Percentiles rank a stretch among this genome's conserved stretches.
Evolutionary conservation across 37 sponge, comb jelly and placozoan species (phyloP).

Genomic region (Oopsacas minuta): DNA sequence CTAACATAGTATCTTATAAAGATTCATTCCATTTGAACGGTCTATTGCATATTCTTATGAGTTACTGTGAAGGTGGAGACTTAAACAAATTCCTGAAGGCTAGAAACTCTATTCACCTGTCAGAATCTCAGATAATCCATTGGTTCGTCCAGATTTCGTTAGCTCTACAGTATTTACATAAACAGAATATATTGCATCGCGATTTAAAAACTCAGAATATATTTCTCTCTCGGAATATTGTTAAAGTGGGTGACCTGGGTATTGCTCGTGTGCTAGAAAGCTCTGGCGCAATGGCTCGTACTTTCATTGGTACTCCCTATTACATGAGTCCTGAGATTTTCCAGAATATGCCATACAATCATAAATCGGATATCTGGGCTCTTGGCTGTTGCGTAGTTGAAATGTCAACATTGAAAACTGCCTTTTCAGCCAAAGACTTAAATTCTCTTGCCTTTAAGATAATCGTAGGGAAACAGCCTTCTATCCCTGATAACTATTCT

Average conservation of each 20-base stretch:
- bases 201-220: slow-evolving; percentile 94
- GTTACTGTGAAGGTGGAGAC: slow-evolving; percentile 95
- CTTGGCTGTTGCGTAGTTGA: slow-evolving; percentile 93
- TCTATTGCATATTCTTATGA: slow-evolving; percentile 81
- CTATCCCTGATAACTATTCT: slow-evolving; percentile 54
- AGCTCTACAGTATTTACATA: slow-evolving; percentile 85
- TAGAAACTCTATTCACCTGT: slow-evolving; percentile 27
- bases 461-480: slow-evolving; percentile 54
- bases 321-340: slow-evolving; percentile 99
- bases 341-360: slow-evolving; percentile 68
- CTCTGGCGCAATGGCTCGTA: slow-evolving; percentile 72
- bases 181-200: slow-evolving; percentile 74
- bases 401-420: slow-evolving; percentile 79
- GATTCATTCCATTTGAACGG: slow-evolving; percentile 71
- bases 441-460: slow-evolving; percentile 67
- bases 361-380: slow-evolving; percentile 75
- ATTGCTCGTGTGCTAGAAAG: slow-evolving; percentile 88
- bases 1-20: slow-evolving; percentile 91
- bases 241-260: slow-evolving; percentile 89
- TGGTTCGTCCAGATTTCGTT: slow-evolving; percentile 96
- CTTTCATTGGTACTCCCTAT: slow-evolving; percentile 92
- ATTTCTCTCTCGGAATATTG: slow-evolving; percentile 73
- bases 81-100: slow-evolving; percentile 57
- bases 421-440: slow-evolving; percentile 75
- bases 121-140: slow-evolving; percentile 69